Percentiles rank a stretch among this genome's conserved stretches.
Conservation (phyloP, 2,888 invertebrate genomes). For the Leptura quadrifasciata region DNA sequence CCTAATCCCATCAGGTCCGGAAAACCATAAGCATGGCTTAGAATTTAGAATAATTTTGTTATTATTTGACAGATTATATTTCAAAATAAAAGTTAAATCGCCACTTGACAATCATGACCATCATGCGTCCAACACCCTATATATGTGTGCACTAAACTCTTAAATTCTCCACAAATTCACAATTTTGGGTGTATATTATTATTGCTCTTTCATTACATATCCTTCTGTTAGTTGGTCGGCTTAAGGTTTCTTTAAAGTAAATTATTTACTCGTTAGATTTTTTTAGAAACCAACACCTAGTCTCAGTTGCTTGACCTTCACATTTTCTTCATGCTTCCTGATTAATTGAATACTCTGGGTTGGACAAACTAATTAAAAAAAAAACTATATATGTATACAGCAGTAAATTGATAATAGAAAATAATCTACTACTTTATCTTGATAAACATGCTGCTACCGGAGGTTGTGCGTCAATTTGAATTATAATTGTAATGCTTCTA, state of each 20-base stretch:
- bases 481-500: constrained; percentile 5
- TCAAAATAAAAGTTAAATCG: too few species aligned
- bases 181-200: too few species aligned
- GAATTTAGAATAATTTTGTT: too few species aligned
- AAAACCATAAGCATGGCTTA: too few species aligned
- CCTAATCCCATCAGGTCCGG: too few species aligned
- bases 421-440: not conserved
- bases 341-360: constrained; percentile 26
- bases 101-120: too few species aligned
- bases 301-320: constrained; percentile 43
- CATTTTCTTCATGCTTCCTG: constrained; percentile 42
- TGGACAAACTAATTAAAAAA: constrained; percentile 21
- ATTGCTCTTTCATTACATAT: too few species aligned
- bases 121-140: too few species aligned
- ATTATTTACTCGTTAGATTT: not conserved
- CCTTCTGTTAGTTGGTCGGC: too few species aligned
- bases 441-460: constrained; percentile 16
- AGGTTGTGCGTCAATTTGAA: constrained; percentile 25
- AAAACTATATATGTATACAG: not conserved
- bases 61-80: too few species aligned
- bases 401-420: not conserved
- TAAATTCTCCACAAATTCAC: too few species aligned
- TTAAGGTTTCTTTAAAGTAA: not conserved
- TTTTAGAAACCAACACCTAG: constrained; percentile 31
- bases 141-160: too few species aligned